These are phyloP conservation scores for Neosalanx taihuensis DNA, from an alignment of 2,797 vertebrate species.

Conservation along the genomic window DNA sequence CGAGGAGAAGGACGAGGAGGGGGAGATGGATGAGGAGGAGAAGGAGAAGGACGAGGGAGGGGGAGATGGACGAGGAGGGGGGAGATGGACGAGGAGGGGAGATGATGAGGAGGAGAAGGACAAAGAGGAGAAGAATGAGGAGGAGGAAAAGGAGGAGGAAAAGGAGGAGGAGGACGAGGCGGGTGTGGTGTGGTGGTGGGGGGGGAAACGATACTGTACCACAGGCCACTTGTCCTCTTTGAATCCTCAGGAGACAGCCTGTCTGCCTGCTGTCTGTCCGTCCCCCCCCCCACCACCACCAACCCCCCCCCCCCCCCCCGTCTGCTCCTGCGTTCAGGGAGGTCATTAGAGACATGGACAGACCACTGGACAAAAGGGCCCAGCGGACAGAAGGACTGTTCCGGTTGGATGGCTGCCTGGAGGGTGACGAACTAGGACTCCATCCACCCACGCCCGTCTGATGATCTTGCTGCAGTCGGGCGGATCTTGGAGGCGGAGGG, in stretches of 20 bases:
- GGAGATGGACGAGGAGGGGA: too few species aligned
- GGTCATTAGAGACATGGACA: background rate
- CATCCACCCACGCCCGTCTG: background rate
- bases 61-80: too few species aligned
- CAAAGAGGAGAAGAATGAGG: background rate
- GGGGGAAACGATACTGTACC: too few species aligned
- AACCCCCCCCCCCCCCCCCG: constrained; percentile 6
- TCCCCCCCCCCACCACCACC: background rate
- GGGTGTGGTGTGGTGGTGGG: too few species aligned
- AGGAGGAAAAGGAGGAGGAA: constrained; percentile 46
- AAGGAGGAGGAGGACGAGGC: constrained; percentile 2
- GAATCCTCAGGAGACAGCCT: constrained; percentile 10
- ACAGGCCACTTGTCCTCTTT: constrained; percentile 30
- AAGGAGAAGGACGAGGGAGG: background rate
- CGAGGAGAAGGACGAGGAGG: too few species aligned
- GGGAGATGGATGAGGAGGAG: constrained; percentile 36
- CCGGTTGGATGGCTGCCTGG: background rate
- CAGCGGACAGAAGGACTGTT: background rate
- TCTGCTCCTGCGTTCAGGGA: background rate
- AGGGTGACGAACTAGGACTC: background rate
- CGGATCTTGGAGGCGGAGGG: background rate
- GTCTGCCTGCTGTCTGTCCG: constrained; percentile 13
- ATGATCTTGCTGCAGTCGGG: background rate
- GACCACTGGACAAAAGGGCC: background rate
- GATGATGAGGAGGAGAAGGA: too few species aligned